These are phyloP conservation scores for Plecotus auritus DNA, from an alignment of 2,113 vertebrate species.

Conservation along the genomic window DNA sequence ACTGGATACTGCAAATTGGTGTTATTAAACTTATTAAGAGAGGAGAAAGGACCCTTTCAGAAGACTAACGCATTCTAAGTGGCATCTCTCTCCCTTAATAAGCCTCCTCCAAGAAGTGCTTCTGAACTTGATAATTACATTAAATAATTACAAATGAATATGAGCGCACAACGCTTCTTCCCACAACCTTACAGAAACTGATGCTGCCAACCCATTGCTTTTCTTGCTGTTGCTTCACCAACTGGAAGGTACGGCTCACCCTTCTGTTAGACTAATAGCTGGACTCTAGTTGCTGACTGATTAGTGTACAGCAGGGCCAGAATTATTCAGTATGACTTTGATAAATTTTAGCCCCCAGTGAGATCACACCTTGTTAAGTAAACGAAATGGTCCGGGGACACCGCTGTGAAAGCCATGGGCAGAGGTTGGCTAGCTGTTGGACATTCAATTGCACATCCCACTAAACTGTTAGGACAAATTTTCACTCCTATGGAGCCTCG, in stretches of 20 bases:
- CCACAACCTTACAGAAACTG: neutral
- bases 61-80: neutral
- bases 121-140: neutral
- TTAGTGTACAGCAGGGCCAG: neutral
- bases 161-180: neutral
- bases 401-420: neutral
- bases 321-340: neutral
- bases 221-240: neutral
- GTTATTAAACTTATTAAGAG: neutral
- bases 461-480: neutral
- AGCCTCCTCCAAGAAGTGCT: neutral
- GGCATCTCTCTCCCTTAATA: neutral
- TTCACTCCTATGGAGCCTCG: neutral
- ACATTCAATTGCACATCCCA: neutral
- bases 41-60: neutral
- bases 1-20: neutral
- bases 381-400: neutral
- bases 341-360: neutral
- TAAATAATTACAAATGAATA: constrained; percentile 27
- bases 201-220: neutral
- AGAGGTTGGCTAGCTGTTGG: neutral
- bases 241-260: neutral
- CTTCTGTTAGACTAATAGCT: neutral
- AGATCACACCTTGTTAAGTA: neutral
- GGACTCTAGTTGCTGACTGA: neutral